Conservation (phyloP, 2,113 vertebrate genomes). For the Burhinus bistriatus region DNA sequence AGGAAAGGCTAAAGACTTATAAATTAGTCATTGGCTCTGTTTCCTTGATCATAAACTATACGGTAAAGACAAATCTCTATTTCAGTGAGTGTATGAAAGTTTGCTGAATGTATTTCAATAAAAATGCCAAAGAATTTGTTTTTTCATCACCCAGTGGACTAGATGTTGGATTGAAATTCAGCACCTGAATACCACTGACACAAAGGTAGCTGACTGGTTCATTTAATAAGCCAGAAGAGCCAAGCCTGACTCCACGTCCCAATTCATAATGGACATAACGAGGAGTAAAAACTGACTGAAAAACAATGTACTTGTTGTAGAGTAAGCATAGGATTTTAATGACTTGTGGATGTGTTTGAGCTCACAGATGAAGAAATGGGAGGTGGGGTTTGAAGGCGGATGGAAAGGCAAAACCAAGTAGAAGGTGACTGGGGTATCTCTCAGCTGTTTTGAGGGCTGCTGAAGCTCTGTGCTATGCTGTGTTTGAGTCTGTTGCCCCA, state of each 20-base stretch:
- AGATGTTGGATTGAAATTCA: background rate
- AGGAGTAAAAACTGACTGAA: background rate
- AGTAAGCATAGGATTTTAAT: background rate
- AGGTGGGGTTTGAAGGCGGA: background rate
- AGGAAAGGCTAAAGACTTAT: background rate
- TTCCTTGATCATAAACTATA: background rate
- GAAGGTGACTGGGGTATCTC: background rate
- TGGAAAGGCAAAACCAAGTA: background rate
- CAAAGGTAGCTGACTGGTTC: background rate
- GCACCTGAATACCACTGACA: background rate
- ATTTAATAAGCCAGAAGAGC: background rate
- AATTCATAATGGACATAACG: background rate
- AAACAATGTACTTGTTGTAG: background rate
- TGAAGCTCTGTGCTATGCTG: background rate
- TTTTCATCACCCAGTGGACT: background rate
- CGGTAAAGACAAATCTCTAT: background rate
- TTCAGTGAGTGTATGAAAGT: background rate
- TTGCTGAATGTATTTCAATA: background rate
- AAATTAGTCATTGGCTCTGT: background rate
- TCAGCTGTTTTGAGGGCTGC: background rate
- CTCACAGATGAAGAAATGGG: background rate
- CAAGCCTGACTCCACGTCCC: background rate
- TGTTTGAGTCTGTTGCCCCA: background rate
- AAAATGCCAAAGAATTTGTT: background rate
- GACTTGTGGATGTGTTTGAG: background rate